A percentile compares a stretch with the other conserved stretches of the same genome.
These are phyloP conservation scores for Ridgeia piscesae DNA, from an alignment of 1,140 invertebrate genomes.

Conservation along the genomic window DNA sequence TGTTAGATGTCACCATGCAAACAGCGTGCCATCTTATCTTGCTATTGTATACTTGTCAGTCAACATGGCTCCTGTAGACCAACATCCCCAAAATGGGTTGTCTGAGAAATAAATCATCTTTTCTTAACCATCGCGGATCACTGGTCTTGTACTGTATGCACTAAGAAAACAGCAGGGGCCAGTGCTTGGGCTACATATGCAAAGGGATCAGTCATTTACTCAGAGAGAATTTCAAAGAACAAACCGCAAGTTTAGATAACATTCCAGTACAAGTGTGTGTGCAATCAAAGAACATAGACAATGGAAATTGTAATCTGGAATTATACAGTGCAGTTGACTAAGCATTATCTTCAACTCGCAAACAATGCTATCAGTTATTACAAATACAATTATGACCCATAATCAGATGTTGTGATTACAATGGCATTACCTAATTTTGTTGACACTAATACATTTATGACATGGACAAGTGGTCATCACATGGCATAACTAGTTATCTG, in stretches of 20 bases:
- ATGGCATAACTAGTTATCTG: too few relatives aligned
- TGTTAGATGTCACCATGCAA: not conserved
- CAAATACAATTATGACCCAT: too few relatives aligned
- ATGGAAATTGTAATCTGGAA: not conserved
- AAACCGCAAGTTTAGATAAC: not conserved
- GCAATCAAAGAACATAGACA: not conserved
- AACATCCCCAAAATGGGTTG: not conserved
- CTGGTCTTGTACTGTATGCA: not conserved
- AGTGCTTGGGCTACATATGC: not conserved
- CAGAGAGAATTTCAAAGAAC: not conserved
- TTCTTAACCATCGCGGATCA: not conserved
- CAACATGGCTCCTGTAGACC: not conserved
- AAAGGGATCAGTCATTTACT: not conserved
- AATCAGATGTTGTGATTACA: too few relatives aligned
- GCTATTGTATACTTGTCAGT: not conserved
- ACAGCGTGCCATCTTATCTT: not conserved
- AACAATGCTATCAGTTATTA: not conserved
- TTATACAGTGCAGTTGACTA: not conserved
- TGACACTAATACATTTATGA: too few relatives aligned
- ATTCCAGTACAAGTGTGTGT: not conserved
- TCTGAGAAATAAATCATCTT: not conserved
- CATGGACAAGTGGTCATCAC: too few relatives aligned
- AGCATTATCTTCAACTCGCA: not conserved
- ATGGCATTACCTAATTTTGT: too few relatives aligned
- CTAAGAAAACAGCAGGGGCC: not conserved